Conservation (phyloP, 2,113 vertebrate genomes). For the Anas platyrhynchos region DNA sequence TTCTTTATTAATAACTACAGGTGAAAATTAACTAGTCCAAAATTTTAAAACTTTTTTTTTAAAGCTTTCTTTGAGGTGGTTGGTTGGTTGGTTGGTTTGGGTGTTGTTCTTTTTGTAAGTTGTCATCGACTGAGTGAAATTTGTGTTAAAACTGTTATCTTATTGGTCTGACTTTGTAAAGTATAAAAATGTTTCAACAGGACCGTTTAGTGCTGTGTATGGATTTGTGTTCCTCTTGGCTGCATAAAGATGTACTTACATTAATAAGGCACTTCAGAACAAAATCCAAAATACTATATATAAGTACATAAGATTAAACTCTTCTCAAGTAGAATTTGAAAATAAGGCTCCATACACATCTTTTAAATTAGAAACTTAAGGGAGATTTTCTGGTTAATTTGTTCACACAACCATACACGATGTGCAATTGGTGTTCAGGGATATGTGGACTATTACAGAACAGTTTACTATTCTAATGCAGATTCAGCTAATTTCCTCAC, state of each 20-base stretch:
- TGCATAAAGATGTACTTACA: neutral
- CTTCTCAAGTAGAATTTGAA: neutral
- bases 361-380: neutral
- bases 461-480: neutral
- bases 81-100: neutral
- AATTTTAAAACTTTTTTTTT: neutral
- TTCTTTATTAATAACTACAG: neutral
- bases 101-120: neutral
- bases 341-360: neutral
- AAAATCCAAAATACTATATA: neutral
- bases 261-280: neutral
- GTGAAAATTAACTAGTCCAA: neutral
- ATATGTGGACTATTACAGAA: neutral
- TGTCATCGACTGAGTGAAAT: neutral
- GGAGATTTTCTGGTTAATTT: neutral
- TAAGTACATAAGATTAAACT: neutral
- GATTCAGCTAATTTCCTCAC: neutral
- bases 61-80: neutral
- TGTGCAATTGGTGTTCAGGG: neutral
- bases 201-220: fast-evolving
- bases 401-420: neutral
- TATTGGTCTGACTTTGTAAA: neutral
- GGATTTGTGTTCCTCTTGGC: neutral
- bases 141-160: neutral
- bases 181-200: neutral